Conservation (phyloP, 2,113 vertebrate species). For the Plecturocebus donacophilus region DNA sequence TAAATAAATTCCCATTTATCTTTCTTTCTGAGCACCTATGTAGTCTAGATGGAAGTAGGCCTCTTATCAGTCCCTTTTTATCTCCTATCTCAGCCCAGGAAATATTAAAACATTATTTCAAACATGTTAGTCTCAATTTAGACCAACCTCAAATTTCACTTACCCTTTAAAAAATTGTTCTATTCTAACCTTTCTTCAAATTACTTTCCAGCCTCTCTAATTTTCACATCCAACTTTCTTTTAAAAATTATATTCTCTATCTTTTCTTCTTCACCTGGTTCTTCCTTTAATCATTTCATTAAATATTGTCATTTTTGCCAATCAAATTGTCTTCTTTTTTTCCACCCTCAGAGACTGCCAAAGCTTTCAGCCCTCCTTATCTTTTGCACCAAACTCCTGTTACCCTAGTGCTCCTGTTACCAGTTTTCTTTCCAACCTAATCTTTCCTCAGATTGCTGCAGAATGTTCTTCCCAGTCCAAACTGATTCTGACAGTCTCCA, state of each 20-base stretch:
- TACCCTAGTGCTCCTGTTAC: not conserved
- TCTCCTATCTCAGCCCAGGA: not conserved
- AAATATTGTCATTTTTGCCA: not conserved
- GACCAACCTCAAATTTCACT: not conserved
- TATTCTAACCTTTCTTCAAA: not conserved
- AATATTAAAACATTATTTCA: slow-evolving; percentile 19
- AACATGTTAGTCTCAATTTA: not conserved
- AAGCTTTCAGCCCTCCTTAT: not conserved
- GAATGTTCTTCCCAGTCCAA: not conserved
- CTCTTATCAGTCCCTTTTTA: not conserved
- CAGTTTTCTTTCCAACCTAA: not conserved
- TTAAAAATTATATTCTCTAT: not conserved
- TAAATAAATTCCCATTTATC: not conserved
- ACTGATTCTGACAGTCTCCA: not conserved
- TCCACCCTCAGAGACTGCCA: not conserved
- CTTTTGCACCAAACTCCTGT: not conserved
- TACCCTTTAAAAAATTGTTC: not conserved
- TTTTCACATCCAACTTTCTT: not conserved
- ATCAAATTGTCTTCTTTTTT: not conserved
- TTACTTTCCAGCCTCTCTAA: not conserved
- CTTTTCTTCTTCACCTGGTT: not conserved
- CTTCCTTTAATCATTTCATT: not conserved
- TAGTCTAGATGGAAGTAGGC: not conserved
- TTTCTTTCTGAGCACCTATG: not conserved
- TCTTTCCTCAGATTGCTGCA: not conserved